These are phyloP conservation scores for Halocaridina rubra DNA, from an alignment of 2,888 invertebrate genomes.

Conservation along the genomic window DNA sequence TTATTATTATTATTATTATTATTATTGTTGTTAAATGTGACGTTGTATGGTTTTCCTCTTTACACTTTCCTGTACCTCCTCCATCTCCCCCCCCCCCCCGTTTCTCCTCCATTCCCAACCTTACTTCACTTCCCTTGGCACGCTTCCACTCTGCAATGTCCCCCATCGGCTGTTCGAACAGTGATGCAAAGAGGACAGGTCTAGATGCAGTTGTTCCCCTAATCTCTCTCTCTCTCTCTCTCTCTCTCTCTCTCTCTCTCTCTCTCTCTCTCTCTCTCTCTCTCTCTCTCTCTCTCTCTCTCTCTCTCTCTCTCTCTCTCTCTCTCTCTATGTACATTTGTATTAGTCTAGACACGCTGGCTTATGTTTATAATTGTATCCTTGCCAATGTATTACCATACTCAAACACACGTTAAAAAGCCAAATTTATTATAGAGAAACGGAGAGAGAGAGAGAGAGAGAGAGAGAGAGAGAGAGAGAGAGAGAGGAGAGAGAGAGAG, in stretches of 20 bases:
- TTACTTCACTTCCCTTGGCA: not conserved
- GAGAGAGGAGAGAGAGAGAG: not conserved
- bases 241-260: conserved; percentile 12
- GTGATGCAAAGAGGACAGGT: no score
- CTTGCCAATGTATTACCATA: no score
- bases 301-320: not conserved
- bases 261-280: not conserved
- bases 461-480: not conserved
- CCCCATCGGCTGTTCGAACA: no score
- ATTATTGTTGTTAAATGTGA: not conserved
- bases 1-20: not conserved
- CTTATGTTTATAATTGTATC: no score
- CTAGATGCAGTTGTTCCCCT: not conserved
- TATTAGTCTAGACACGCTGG: no score
- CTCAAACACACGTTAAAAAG: no score
- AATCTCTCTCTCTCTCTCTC: conserved; percentile 18
- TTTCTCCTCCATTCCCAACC: not conserved
- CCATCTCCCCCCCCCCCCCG: not conserved
- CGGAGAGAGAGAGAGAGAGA: not conserved
- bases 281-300: not conserved
- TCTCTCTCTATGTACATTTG: not conserved
- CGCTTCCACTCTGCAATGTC: not conserved
- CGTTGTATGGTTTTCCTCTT: no score
- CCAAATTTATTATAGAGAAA: not conserved
- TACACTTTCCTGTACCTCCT: not conserved